Evolutionary conservation across 2,888 invertebrate species (phyloP).

Genomic region (Palloptera scutellata): DNA sequence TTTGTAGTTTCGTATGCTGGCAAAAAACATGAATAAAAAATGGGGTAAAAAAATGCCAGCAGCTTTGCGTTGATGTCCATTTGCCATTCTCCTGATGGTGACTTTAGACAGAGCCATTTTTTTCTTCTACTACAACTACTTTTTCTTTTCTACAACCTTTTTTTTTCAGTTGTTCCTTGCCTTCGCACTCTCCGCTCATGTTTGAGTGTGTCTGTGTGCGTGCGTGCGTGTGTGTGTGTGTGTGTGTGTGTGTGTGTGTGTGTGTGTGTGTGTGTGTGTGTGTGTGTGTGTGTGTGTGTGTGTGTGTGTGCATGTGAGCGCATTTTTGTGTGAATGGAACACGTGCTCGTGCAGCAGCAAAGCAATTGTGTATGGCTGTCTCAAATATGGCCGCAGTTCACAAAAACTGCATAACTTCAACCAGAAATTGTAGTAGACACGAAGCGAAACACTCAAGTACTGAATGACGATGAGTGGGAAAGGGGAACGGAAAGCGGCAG

Average conservation of each 20-base stretch:
- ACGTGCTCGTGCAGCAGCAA: background rate
- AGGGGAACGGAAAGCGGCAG: no score
- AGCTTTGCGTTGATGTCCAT: no score
- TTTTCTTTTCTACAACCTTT: background rate
- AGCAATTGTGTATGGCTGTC: background rate
- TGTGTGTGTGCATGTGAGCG: conserved; percentile 2
- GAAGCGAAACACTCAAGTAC: no score
- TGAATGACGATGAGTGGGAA: no score
- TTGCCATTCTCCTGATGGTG: no score
- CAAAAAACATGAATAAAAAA: background rate
- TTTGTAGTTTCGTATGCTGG: background rate
- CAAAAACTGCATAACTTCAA: no score
- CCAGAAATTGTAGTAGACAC: no score
- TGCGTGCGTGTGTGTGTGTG: conserved; percentile 12
- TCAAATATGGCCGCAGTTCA: no score
- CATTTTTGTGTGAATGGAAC: background rate
- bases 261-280: conserved; percentile 15
- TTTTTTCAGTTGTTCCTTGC: background rate
- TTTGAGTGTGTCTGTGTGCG: conserved; percentile 8
- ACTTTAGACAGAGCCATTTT: no score
- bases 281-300: background rate
- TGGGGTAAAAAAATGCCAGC: no score
- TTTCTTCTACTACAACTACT: background rate
- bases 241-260: background rate
- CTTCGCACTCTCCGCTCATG: background rate